A percentile compares a stretch with the other conserved stretches of the same genome.
These are phyloP conservation scores for Bombus breviceps DNA, from an alignment of 1,140 invertebrate genomes.

Conservation along the genomic window DNA sequence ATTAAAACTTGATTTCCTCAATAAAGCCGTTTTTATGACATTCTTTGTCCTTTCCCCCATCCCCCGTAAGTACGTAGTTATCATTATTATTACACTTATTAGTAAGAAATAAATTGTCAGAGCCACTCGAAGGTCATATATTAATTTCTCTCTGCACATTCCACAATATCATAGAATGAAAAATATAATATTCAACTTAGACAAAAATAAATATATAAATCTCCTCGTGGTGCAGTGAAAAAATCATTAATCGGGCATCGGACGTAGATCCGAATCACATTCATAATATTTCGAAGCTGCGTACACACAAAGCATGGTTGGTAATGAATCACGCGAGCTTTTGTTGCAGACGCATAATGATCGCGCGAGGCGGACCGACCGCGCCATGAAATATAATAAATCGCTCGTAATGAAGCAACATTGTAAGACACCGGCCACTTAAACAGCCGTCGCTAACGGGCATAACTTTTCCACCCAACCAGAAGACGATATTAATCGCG, in stretches of 20 bases:
- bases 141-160: too few species aligned
- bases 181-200: too few species aligned
- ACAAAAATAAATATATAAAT: too few species aligned
- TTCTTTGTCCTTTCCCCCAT: not conserved
- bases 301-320: not conserved
- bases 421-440: conserved; percentile 9
- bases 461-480: conserved; percentile 23
- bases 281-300: not conserved
- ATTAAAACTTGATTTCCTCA: conserved; percentile 1
- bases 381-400: conserved; percentile 2
- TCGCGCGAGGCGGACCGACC: not conserved
- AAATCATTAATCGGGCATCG: not conserved
- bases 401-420: conserved; percentile 26
- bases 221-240: not conserved
- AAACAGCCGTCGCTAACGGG: conserved; percentile 6
- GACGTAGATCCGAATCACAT: not conserved
- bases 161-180: too few species aligned
- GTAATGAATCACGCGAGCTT: conserved; percentile 29
- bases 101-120: too few species aligned
- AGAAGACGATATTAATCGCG: conserved; percentile 21
- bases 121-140: too few species aligned
- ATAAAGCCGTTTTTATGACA: not conserved
- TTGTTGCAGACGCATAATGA: conserved; percentile 24
- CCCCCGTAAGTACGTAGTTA: not conserved
- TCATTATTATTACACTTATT: not conserved